phyloP scores from a whole-genome alignment of 2,888 invertebrate genomes.

The Polydrusus cervinus region DNA sequence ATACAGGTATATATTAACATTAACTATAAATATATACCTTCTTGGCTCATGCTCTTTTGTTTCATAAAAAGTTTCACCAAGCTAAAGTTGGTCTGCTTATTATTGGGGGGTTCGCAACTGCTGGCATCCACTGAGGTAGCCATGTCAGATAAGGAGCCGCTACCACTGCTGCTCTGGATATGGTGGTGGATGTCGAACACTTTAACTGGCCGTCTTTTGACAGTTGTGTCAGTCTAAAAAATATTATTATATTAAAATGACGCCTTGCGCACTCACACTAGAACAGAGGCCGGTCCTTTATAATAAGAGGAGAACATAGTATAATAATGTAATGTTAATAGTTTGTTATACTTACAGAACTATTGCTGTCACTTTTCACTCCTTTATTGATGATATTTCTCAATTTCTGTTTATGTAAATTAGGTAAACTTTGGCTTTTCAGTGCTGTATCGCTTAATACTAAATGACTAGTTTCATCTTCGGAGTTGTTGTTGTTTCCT shows the following conservation, averaged over 20 bases:
- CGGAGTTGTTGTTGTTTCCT: constrained; percentile 75
- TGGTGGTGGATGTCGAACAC: constrained; percentile 71
- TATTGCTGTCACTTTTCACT: constrained; percentile 72
- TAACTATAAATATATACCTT: constrained; percentile 77
- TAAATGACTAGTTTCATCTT: constrained; percentile 74
- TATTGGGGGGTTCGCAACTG: constrained; percentile 62
- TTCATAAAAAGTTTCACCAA: constrained; percentile 92
- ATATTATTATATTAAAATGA: not conserved
- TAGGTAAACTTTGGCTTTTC: constrained; percentile 88
- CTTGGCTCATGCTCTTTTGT: constrained; percentile 88
- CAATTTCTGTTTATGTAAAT: constrained; percentile 76
- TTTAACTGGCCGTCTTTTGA: constrained; percentile 68
- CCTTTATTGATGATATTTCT: constrained; percentile 56
- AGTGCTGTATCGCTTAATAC: constrained; percentile 73
- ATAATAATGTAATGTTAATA: too few species aligned
- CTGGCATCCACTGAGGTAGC: constrained; percentile 69
- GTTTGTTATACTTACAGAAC: constrained; percentile 76
- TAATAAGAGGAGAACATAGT: not conserved
- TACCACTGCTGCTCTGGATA: constrained; percentile 65
- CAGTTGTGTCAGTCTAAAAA: constrained; percentile 65
- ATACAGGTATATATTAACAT: too few species aligned
- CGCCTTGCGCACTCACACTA: too few species aligned
- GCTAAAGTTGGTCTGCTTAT: constrained; percentile 79
- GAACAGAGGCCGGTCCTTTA: too few species aligned
- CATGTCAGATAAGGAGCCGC: constrained; percentile 69